These are phyloP conservation scores for Pachycephus smyrnensis DNA, from an alignment of 2,888 invertebrate genomes.

Conservation along the genomic window DNA sequence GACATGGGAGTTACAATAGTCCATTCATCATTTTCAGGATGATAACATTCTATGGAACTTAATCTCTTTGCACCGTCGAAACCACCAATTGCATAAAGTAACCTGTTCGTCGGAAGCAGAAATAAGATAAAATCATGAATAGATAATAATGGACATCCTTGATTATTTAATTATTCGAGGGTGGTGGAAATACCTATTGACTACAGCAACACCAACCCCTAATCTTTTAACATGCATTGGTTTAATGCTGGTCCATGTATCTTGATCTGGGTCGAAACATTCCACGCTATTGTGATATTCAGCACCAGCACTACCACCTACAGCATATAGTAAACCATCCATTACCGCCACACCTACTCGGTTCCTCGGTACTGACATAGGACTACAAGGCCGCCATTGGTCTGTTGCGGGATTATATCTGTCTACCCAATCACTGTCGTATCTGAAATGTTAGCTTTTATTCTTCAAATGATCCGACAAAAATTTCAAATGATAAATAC, in stretches of 20 bases:
- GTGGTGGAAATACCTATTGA: slow-evolving; percentile 73
- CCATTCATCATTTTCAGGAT: slow-evolving; percentile 94
- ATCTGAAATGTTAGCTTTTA: slow-evolving; percentile 63
- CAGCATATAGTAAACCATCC: slow-evolving; percentile 91
- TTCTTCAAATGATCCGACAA: background rate
- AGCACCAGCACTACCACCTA: slow-evolving; percentile 89
- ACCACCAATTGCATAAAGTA: slow-evolving; percentile 87
- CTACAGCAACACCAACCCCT: slow-evolving; percentile 84
- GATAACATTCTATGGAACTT: slow-evolving; percentile 88
- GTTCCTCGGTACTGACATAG: slow-evolving; percentile 89
- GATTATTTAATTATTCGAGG: background rate
- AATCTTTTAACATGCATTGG: slow-evolving; percentile 83
- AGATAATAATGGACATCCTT: background rate
- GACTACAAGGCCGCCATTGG: slow-evolving; percentile 87
- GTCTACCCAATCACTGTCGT: slow-evolving; percentile 91
- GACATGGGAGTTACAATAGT: slow-evolving; percentile 83
- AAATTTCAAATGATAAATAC: background rate
- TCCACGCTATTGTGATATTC: slow-evolving; percentile 91
- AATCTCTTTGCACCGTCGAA: slow-evolving; percentile 86
- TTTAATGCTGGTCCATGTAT: slow-evolving; percentile 82
- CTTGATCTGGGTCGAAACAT: slow-evolving; percentile 89
- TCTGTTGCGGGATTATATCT: slow-evolving; percentile 88
- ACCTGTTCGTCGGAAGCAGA: slow-evolving; percentile 36
- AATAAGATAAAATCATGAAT: slow-evolving; percentile 1
- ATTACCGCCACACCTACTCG: slow-evolving; percentile 94